These are phyloP conservation scores for Drosophila atroscutellata DNA, from an alignment of 2,888 invertebrate species.

Conservation along the genomic window DNA sequence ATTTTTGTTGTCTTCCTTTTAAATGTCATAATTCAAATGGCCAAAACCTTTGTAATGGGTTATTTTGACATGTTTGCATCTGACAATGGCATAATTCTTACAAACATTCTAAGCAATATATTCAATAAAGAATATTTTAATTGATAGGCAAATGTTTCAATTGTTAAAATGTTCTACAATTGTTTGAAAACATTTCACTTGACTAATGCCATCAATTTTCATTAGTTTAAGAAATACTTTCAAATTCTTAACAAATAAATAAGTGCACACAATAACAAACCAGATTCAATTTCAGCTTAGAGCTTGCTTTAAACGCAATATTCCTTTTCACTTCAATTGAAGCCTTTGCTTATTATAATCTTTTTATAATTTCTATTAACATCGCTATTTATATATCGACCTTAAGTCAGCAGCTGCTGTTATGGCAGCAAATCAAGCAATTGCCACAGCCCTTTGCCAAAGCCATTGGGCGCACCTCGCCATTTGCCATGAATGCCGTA, in stretches of 20 bases:
- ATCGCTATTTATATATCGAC: not conserved
- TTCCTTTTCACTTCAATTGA: not conserved
- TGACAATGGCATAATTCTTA: constrained; percentile 20
- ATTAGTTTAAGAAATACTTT: not conserved
- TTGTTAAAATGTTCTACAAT: not conserved
- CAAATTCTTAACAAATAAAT: not conserved
- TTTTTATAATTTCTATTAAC: not conserved
- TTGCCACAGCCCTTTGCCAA: constrained; percentile 87
- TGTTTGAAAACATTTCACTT: not conserved
- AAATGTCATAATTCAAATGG: constrained; percentile 59
- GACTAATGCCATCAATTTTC: not conserved
- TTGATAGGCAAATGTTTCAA: not conserved
- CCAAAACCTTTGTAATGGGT: constrained; percentile 25
- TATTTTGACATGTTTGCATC: constrained; percentile 37
- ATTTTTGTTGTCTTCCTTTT: constrained; percentile 34
- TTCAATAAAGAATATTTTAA: constrained; percentile 4
- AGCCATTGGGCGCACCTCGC: constrained; percentile 97
- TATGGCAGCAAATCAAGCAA: constrained; percentile 30
- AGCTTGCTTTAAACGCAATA: not conserved
- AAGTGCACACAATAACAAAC: not conserved
- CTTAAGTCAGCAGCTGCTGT: constrained; percentile 8
- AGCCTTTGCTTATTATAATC: not conserved
- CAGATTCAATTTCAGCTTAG: too few species aligned
- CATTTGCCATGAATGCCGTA: constrained; percentile 94
- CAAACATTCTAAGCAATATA: constrained; percentile 10